Percentiles rank a stretch among this genome's conserved stretches.
Conservation (phyloP, 2,797 vertebrate species). For the Hafferia zeledoni region DNA sequence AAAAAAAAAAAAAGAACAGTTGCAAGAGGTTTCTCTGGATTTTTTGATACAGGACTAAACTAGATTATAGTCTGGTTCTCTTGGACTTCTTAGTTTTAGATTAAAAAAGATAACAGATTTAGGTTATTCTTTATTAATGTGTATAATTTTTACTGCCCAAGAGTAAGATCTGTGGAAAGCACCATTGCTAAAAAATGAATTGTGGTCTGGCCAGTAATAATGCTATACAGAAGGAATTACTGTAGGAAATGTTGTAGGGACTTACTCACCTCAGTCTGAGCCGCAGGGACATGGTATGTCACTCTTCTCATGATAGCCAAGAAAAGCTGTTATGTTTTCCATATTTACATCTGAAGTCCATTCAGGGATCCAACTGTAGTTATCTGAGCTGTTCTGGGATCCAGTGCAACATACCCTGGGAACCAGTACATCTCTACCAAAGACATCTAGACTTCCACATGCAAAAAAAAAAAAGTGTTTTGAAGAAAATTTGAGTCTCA, state of each 20-base stretch:
- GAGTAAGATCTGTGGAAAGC: background rate
- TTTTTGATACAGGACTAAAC: background rate
- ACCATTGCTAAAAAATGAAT: background rate
- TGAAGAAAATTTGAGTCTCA: background rate
- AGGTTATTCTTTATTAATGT: background rate
- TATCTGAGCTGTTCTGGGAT: background rate
- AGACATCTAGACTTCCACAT: background rate
- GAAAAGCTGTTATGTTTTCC: background rate
- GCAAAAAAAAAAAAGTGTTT: background rate
- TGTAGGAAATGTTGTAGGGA: background rate
- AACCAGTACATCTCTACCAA: background rate
- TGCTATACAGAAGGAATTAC: background rate
- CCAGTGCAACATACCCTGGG: background rate
- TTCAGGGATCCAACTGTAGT: background rate
- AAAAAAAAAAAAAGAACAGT: background rate
- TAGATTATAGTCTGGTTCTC: background rate
- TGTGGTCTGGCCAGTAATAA: background rate
- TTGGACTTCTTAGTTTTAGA: background rate
- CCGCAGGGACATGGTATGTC: background rate
- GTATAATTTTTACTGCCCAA: background rate
- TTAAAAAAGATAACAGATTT: background rate
- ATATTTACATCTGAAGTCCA: background rate
- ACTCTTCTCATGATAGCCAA: background rate
- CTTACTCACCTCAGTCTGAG: background rate
- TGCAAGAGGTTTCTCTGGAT: background rate